A percentile compares a stretch with the other conserved stretches of the same genome.
Evolutionary conservation across 2,888 invertebrate genomes (phyloP).

Genomic region (Gortyna flavago): DNA sequence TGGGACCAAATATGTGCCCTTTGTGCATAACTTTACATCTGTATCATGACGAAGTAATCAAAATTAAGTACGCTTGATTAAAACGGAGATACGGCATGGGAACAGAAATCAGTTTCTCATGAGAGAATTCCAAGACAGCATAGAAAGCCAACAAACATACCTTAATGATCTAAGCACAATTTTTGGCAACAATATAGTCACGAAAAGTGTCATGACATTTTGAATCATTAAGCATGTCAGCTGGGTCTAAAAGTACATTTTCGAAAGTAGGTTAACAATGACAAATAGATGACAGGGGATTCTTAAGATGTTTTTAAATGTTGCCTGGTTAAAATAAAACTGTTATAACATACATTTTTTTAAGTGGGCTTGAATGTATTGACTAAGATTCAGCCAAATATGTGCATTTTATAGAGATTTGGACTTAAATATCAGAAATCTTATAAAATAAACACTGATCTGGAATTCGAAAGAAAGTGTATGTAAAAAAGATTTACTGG

Average conservation of each 20-base stretch:
- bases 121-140: slow-evolving; percentile 60
- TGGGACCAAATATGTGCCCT: slow-evolving; percentile 55
- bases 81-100: slow-evolving; percentile 40
- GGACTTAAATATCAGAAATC: slow-evolving; percentile 26
- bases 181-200: slow-evolving; percentile 77
- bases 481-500: slow-evolving; percentile 35
- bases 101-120: slow-evolving; percentile 61
- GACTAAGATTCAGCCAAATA: slow-evolving; percentile 45
- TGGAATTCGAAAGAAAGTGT: slow-evolving; percentile 30
- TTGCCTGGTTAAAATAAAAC: slow-evolving; percentile 57
- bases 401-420: slow-evolving; percentile 27
- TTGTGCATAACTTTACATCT: slow-evolving; percentile 55
- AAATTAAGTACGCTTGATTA: slow-evolving; percentile 60
- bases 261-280: slow-evolving; percentile 79
- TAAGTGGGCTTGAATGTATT: slow-evolving; percentile 48
- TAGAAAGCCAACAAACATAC: slow-evolving; percentile 69
- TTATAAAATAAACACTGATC: slow-evolving; percentile 31
- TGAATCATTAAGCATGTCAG: slow-evolving; percentile 77
- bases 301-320: slow-evolving; percentile 69
- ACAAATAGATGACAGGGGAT: slow-evolving; percentile 76
- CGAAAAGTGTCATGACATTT: slow-evolving; percentile 74
- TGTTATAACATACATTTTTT: slow-evolving; percentile 51
- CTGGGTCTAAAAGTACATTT: slow-evolving; percentile 68
- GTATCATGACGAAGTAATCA: slow-evolving; percentile 61
- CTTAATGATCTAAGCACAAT: slow-evolving; percentile 74